Evolutionary conservation across 2,888 invertebrate genomes (phyloP).

Genomic region (Parnassius orleans): DNA sequence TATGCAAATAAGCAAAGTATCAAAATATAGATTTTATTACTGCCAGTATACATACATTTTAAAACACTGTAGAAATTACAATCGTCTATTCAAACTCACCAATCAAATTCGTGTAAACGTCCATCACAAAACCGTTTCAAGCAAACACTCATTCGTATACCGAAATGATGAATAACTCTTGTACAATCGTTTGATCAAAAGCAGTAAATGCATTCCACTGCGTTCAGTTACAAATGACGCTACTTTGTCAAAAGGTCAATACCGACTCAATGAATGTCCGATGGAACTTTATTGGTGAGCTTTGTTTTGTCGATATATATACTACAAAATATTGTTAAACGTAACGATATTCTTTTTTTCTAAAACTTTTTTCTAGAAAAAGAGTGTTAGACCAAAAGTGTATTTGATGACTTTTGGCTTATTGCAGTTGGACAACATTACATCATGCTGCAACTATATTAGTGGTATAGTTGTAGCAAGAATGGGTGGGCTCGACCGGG

Average conservation of each 20-base stretch:
- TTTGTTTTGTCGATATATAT: slow-evolving; percentile 17
- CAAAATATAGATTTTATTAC: too few species aligned
- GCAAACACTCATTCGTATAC: slow-evolving; percentile 19
- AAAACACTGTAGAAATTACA: slow-evolving; percentile 2
- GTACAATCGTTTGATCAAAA: slow-evolving; percentile 23
- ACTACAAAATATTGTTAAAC: background rate
- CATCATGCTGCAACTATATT: too few species aligned
- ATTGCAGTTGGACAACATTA: too few species aligned
- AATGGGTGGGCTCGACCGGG: too few species aligned
- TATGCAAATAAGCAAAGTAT: too few species aligned
- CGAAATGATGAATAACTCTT: slow-evolving; percentile 23
- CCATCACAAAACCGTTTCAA: slow-evolving; percentile 13
- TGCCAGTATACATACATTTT: too few species aligned
- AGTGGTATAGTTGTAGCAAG: too few species aligned
- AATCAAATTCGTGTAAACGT: slow-evolving; percentile 25
- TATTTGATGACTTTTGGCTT: too few species aligned
- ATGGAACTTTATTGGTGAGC: slow-evolving; percentile 32
- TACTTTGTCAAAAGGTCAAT: slow-evolving; percentile 63
- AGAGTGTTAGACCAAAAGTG: too few species aligned
- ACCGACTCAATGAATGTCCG: slow-evolving; percentile 51
- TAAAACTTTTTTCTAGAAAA: too few species aligned
- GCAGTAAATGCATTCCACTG: slow-evolving; percentile 39
- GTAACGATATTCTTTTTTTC: too few species aligned
- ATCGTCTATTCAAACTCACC: background rate
- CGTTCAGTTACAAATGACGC: slow-evolving; percentile 54